Evolutionary conservation across 2,888 invertebrate species (phyloP).

Genomic region (Fragum whitleyi): DNA sequence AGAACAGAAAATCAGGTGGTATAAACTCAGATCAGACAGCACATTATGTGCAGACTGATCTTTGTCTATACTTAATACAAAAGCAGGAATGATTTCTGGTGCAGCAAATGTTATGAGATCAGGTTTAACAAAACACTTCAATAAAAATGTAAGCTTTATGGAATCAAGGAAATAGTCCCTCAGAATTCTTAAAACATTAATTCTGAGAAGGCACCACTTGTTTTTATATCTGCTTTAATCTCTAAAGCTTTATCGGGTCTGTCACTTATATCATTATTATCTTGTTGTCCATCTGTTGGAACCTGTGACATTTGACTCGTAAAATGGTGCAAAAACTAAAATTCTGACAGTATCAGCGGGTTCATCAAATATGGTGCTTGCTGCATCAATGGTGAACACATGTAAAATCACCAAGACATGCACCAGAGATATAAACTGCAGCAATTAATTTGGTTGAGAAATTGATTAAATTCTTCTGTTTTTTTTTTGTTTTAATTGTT

Average conservation of each 20-base stretch:
- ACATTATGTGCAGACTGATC: too few relatives aligned
- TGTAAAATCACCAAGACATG: not conserved
- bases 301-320: conserved; percentile 28
- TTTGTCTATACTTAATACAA: too few relatives aligned
- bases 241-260: not conserved
- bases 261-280: conserved; percentile 20
- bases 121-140: too few relatives aligned
- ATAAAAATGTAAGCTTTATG: too few relatives aligned
- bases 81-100: too few relatives aligned
- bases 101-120: too few relatives aligned
- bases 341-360: conserved; percentile 16
- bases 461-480: too few relatives aligned
- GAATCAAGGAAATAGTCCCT: too few relatives aligned
- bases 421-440: not conserved
- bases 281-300: conserved; percentile 12
- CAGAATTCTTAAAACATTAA: not conserved
- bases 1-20: too few relatives aligned
- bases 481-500: too few relatives aligned
- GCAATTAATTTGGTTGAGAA: not conserved
- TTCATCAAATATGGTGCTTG: conserved; percentile 2
- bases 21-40: too few relatives aligned
- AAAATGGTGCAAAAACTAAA: conserved; percentile 19
- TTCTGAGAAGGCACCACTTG: not conserved
- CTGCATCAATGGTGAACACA: not conserved
- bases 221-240: not conserved